Base-by-base conservation (phyloP, 2,888 invertebrate species). In the Epsilonema sp. region DNA sequence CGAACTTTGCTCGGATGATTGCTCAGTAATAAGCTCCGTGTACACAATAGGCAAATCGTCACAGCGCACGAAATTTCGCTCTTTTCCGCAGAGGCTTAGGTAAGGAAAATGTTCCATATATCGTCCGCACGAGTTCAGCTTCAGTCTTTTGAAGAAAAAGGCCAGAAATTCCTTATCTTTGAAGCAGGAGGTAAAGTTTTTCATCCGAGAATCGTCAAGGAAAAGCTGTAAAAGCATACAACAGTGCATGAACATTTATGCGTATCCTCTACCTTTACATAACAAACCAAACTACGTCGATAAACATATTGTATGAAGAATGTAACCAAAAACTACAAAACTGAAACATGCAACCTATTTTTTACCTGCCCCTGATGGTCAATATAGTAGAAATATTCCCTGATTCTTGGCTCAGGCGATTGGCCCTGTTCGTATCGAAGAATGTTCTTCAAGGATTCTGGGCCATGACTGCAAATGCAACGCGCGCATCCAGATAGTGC, bases 151-250 rank as follows among this genome's bases (percentile, higher is more conserved):
- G 65, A 87, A 94, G 71, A 97, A 94, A 65, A 94, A 94, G 49
- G 78, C 75, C 21, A 97, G 68, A 66, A 97, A 97, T 58, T 80
- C 78, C 62, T 80, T 81, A 57, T 90, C 89, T 75, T 94, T 94
- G 61, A 89, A 92, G 63, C 92, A 92, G 1, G 92, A 90, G 26
- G 92, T 94, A 62, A 97, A 97, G 66, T 94, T 97, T 71, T 92
- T 94, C 78, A 92, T 90, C 65, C 76, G 79, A 8, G 87, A 76
- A 71, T 97, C 92, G 70, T 97, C 94, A 65, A 97, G 71, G 73
- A 90, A 97, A 46, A 94, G 72, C 89, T 92, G n/a, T n/a, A n/a
- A n/a, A n/a, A n/a, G n/a, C n/a, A n/a, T n/a, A n/a, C n/a, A n/a
- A n/a, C n/a, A n/a, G n/a, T n/a, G n/a, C n/a, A n/a, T n/a, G n/a